Evolutionary conservation across 64 coral and sea anemone genomes (phyloP).

Genomic region (Pocillopora damicornis): DNA sequence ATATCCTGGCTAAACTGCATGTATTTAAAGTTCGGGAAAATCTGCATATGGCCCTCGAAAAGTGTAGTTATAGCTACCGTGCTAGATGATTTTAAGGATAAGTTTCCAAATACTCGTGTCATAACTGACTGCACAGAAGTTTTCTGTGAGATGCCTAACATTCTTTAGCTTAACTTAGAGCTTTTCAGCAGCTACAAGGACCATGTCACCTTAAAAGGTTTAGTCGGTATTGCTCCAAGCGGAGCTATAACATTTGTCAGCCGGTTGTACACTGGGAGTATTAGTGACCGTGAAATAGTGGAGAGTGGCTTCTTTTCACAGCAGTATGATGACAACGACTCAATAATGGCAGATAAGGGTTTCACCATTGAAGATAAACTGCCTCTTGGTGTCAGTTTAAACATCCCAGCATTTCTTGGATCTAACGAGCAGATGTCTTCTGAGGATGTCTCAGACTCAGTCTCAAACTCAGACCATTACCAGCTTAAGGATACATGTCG

Average conservation of each 20-base stretch:
- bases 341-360: too few relatives aligned
- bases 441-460: slow-evolving; percentile 29
- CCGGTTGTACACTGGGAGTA: slow-evolving; percentile 28
- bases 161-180: slow-evolving; percentile 17
- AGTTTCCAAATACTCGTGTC: slow-evolving; percentile 32
- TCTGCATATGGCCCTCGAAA: slow-evolving; percentile 3
- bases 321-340: too few relatives aligned
- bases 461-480: slow-evolving; percentile 42
- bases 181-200: slow-evolving; percentile 12
- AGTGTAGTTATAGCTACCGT: background rate
- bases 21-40: slow-evolving; percentile 1
- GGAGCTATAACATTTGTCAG: slow-evolving; percentile 24
- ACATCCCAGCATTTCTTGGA: too few relatives aligned
- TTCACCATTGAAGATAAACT: too few relatives aligned
- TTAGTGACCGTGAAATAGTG: slow-evolving; percentile 39
- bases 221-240: too few relatives aligned
- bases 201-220: background rate
- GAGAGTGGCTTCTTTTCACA: background rate
- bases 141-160: slow-evolving; percentile 8
- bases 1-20: slow-evolving; percentile 1
- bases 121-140: slow-evolving; percentile 40
- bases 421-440: background rate
- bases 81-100: slow-evolving; percentile 4
- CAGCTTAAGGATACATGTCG: slow-evolving; percentile 56
- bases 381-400: too few relatives aligned